Percentiles rank a stretch among this genome's conserved stretches.
Conservation (phyloP, 1,140 invertebrate genomes). For the Papilio machaon region DNA sequence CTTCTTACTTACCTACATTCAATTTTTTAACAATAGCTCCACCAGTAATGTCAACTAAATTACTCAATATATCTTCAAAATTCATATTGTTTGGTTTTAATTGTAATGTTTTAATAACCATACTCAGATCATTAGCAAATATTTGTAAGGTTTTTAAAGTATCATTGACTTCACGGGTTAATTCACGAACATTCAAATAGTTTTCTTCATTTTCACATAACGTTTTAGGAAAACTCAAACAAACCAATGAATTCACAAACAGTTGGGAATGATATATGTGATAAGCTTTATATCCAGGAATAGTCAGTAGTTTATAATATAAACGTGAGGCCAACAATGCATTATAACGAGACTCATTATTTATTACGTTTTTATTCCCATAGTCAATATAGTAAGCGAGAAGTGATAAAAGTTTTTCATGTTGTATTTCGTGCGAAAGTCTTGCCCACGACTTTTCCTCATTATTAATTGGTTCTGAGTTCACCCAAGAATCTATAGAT, state of each 20-base stretch:
- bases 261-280: slow-evolving; percentile 77
- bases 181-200: slow-evolving; percentile 60
- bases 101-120: slow-evolving; percentile 59
- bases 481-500: slow-evolving; percentile 56
- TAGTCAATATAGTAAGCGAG: slow-evolving; percentile 68
- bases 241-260: slow-evolving; percentile 68
- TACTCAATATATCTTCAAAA: slow-evolving; percentile 75
- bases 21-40: slow-evolving; percentile 66
- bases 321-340: slow-evolving; percentile 67
- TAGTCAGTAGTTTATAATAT: slow-evolving; percentile 69
- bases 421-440: slow-evolving; percentile 59
- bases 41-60: slow-evolving; percentile 68
- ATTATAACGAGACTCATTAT: slow-evolving; percentile 61
- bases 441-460: slow-evolving; percentile 67
- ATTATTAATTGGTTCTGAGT: slow-evolving; percentile 38
- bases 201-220: slow-evolving; percentile 69
- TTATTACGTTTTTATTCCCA: slow-evolving; percentile 66
- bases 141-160: slow-evolving; percentile 58
- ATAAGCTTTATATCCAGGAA: slow-evolving; percentile 73
- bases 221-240: slow-evolving; percentile 65
- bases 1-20: slow-evolving; percentile 62
- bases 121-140: slow-evolving; percentile 62
- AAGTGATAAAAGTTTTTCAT: slow-evolving; percentile 64
- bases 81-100: slow-evolving; percentile 68
- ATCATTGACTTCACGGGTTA: slow-evolving; percentile 64